phyloP scores from a whole-genome alignment of 2,888 invertebrate genomes.

The Odontocolon sp. region DNA sequence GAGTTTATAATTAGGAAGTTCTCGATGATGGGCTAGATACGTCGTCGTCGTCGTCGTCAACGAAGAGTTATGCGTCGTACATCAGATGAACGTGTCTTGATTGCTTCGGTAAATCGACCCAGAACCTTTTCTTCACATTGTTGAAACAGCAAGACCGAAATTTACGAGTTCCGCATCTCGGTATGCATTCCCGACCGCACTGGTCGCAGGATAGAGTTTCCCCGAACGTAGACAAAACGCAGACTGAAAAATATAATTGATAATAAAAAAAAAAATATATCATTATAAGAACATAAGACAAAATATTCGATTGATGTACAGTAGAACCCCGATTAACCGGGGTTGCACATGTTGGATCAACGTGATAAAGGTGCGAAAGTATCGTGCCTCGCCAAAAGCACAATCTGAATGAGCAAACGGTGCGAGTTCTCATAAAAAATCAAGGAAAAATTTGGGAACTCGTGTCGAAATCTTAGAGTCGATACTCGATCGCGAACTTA shows the following conservation, averaged over 20 bases:
- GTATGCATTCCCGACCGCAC: slow-evolving; percentile 86
- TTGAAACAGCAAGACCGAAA: slow-evolving; percentile 89
- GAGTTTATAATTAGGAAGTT: slow-evolving; percentile 7
- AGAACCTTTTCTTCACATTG: slow-evolving; percentile 84
- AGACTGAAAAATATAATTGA: slow-evolving; percentile 64
- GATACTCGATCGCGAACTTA: too few species aligned
- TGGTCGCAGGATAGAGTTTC: slow-evolving; percentile 86
- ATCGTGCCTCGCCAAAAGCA: too few species aligned
- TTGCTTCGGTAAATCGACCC: slow-evolving; percentile 65
- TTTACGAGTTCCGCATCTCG: slow-evolving; percentile 86
- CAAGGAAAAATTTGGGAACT: too few species aligned
- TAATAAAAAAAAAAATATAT: too few species aligned
- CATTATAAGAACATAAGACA: too few species aligned
- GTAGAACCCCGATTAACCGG: too few species aligned
- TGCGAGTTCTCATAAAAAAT: too few species aligned
- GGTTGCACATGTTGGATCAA: too few species aligned
- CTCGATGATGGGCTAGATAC: slow-evolving; percentile 21
- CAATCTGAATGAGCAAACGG: too few species aligned
- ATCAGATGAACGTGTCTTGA: slow-evolving; percentile 61
- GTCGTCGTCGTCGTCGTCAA: background rate
- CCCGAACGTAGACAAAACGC: slow-evolving; percentile 75
- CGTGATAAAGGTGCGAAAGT: too few species aligned
- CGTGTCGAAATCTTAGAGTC: too few species aligned
- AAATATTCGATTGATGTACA: too few species aligned
- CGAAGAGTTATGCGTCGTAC: slow-evolving; percentile 65